These are phyloP conservation scores for Micropterix aruncella DNA, from an alignment of 2,888 invertebrate genomes.

Conservation along the genomic window DNA sequence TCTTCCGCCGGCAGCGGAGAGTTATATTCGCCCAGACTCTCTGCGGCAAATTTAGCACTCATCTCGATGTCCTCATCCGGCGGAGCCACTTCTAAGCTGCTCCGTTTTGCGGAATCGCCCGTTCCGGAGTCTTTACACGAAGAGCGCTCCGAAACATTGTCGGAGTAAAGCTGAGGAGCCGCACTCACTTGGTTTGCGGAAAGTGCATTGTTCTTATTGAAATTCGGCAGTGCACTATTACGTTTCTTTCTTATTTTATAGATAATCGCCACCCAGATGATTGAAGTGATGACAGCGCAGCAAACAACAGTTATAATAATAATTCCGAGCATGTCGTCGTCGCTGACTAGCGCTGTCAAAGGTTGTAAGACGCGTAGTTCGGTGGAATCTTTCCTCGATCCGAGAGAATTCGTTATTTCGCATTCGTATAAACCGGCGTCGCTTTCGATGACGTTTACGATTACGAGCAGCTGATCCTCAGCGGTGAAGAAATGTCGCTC, in stretches of 20 bases:
- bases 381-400: slow-evolving; percentile 58
- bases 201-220: slow-evolving; percentile 18
- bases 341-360: slow-evolving; percentile 39
- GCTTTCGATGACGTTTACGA: slow-evolving; percentile 59
- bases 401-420: slow-evolving; percentile 75
- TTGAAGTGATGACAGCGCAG: slow-evolving; percentile 82
- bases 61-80: slow-evolving; percentile 19
- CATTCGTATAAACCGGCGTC: slow-evolving; percentile 87
- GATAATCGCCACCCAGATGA: slow-evolving; percentile 84
- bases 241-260: slow-evolving; percentile 66
- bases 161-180: slow-evolving; percentile 35
- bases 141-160: slow-evolving; percentile 60
- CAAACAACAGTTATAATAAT: slow-evolving; percentile 83
- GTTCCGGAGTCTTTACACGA: slow-evolving; percentile 71
- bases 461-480: slow-evolving; percentile 76
- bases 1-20: slow-evolving; percentile 7
- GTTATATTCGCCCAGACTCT: slow-evolving; percentile 3
- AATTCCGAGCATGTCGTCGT: slow-evolving; percentile 72
- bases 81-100: slow-evolving; percentile 47
- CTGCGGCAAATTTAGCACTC: slow-evolving; percentile 1
- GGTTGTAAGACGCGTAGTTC: slow-evolving; percentile 55
- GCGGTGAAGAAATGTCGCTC: slow-evolving; percentile 79
- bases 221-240: slow-evolving; percentile 33
- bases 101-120: slow-evolving; percentile 63
- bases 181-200: slow-evolving; percentile 36